These are phyloP conservation scores for Callimorpha dominula DNA, from an alignment of 2,888 invertebrate genomes.

Conservation along the genomic window DNA sequence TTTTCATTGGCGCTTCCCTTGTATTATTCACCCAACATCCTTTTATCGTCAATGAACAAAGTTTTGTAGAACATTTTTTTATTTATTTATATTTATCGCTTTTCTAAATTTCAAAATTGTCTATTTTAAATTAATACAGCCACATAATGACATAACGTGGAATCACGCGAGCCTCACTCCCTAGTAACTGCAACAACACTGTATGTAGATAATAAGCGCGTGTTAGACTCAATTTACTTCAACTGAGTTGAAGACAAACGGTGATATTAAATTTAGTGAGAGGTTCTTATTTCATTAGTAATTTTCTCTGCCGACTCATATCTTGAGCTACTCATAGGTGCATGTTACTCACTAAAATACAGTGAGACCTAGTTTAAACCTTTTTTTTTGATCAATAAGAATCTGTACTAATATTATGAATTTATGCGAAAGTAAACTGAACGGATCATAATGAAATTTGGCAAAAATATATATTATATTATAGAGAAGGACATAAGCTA, in stretches of 20 bases:
- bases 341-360: neutral
- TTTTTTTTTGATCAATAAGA: neutral
- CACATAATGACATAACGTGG: slow-evolving; percentile 17
- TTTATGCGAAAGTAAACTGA: too few relatives aligned
- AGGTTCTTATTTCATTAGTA: neutral
- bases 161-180: slow-evolving; percentile 15
- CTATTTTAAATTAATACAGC: slow-evolving; percentile 16
- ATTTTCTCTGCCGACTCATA: slow-evolving; percentile 1
- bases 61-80: neutral
- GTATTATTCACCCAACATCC: too few relatives aligned
- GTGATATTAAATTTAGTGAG: slow-evolving; percentile 5
- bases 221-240: slow-evolving; percentile 19
- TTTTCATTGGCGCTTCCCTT: too few relatives aligned
- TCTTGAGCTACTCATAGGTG: too few relatives aligned
- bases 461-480: too few relatives aligned
- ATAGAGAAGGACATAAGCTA: too few relatives aligned
- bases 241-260: slow-evolving; percentile 3
- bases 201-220: slow-evolving; percentile 15
- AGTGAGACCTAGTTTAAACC: too few relatives aligned
- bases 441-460: too few relatives aligned
- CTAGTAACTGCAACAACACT: neutral
- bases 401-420: too few relatives aligned
- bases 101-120: neutral
- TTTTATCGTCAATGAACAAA: neutral
- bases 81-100: neutral